phyloP scores from a whole-genome alignment of 1,140 invertebrate genomes.

The Pseudomyrmex concolor region DNA sequence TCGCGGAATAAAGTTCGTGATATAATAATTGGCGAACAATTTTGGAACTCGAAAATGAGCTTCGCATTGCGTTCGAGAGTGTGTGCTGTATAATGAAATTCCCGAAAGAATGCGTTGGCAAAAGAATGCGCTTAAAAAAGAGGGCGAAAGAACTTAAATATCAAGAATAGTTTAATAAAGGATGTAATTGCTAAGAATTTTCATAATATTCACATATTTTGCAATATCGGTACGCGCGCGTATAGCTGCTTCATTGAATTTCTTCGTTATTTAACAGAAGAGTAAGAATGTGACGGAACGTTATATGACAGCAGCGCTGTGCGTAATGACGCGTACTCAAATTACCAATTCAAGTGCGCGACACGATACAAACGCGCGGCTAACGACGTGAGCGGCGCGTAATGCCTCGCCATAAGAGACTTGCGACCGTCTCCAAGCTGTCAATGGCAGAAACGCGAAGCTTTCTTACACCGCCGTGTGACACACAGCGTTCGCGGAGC shows the following conservation, averaged over 20 bases:
- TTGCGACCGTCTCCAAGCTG: slow-evolving; percentile 28
- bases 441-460: slow-evolving; percentile 41
- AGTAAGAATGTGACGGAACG: not conserved
- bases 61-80: slow-evolving; percentile 9
- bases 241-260: too few species aligned
- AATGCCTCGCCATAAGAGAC: slow-evolving; percentile 43
- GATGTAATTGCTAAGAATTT: not conserved
- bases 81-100: slow-evolving; percentile 15
- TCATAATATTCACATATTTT: slow-evolving; percentile 7
- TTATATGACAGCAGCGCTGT: slow-evolving; percentile 19
- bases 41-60: not conserved
- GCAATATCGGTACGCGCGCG: not conserved
- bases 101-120: not conserved
- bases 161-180: not conserved
- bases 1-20: slow-evolving; percentile 27
- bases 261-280: slow-evolving; percentile 1
- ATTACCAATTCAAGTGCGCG: slow-evolving; percentile 54
- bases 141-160: not conserved
- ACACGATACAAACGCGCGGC: not conserved
- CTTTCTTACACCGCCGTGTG: slow-evolving; percentile 11
- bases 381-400: slow-evolving; percentile 6
- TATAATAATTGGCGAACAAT: slow-evolving; percentile 38
- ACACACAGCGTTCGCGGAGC: slow-evolving; percentile 49
- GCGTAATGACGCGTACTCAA: slow-evolving; percentile 51
- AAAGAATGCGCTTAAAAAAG: not conserved